Conservation (phyloP, 2,113 vertebrate species). For the Ammodytes dubius region DNA sequence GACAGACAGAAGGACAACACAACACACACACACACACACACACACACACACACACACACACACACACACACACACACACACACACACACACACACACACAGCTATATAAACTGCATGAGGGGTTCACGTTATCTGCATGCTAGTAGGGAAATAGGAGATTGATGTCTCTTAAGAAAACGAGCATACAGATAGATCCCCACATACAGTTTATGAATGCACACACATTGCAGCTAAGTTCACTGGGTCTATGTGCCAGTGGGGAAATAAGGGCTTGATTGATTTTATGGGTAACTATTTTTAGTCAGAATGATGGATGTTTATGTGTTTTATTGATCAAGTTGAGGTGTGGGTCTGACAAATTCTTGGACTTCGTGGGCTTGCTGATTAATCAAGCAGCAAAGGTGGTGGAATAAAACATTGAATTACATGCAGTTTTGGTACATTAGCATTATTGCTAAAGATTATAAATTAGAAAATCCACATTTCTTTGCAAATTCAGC, state of each 20-base stretch:
- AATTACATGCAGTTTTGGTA: constrained; percentile 60
- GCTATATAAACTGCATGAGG: constrained; percentile 9
- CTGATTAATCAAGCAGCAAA: constrained; percentile 76
- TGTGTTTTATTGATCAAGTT: constrained; percentile 80
- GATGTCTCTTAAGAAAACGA: constrained; percentile 54
- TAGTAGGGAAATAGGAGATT: constrained; percentile 48
- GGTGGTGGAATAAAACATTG: constrained; percentile 64
- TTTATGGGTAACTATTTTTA: constrained; percentile 80
- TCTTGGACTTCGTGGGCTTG: constrained; percentile 36
- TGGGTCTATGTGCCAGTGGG: constrained; percentile 61
- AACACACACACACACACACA: constrained; percentile 14
- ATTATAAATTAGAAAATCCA: constrained; percentile 74
- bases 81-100: not conserved
- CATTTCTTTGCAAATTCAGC: constrained; percentile 74
- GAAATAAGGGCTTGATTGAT: constrained; percentile 77
- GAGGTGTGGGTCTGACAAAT: constrained; percentile 66
- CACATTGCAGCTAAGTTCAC: constrained; percentile 54
- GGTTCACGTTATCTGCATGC: constrained; percentile 44
- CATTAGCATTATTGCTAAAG: constrained; percentile 78
- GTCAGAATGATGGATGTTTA: constrained; percentile 81
- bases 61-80: constrained; percentile 17
- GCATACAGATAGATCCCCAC: constrained; percentile 29
- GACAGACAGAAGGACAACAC: not conserved
- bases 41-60: constrained; percentile 1
- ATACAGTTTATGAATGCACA: constrained; percentile 28